Base-by-base conservation (phyloP, 2,113 vertebrate species). In the Aplodontia rufa region DNA sequence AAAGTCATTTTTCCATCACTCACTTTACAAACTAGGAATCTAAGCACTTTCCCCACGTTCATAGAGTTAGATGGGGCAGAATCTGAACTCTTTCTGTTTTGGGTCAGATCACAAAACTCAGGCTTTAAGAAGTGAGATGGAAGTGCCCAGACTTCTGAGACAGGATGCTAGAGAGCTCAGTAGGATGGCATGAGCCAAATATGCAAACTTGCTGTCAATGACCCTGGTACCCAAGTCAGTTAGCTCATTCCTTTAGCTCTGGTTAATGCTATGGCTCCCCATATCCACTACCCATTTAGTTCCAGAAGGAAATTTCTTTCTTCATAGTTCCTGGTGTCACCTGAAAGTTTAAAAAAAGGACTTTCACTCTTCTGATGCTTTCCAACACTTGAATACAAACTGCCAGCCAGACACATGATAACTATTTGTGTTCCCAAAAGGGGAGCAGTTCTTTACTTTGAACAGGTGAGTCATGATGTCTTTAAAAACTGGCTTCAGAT, bases 121-220 rank as follows among this genome's bases (percentile, higher is more conserved):
- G 47, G 40, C 68, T 35, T 9, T 17, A 4, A 64, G 76, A 2
- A 26, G 51, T 1, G 20, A 42, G 47, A 10, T 3, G 40, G 35
- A 53, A 42, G 47, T 0, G 0, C 35, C 5, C 6, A 9, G 6
- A 40, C 42, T 42, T 74, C 5, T 6, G 5, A 64, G 66, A 42
- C 22, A 10, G 0, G 69, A 4, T 40, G 55, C 5, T 0, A 6
- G 0, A 24, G 69, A 62, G 20, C 35, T 60, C 62, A 16, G 49
- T 3, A 17, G n/a, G 81, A 10, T 2, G 8, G 17, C 8, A 5
- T 1, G 17, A 45, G 22, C 32, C 35, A 3, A 4, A 11, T 40
- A n/a, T 22, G 4, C 0, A 0, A 14, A 32, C 35, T 16, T 1
- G 6, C 0, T 7, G 22, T 28, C n/a, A 35, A 13, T 37, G 24